These are phyloP conservation scores for Penaeus monodon DNA, from an alignment of 2,888 invertebrate species.

Conservation along the genomic window DNA sequence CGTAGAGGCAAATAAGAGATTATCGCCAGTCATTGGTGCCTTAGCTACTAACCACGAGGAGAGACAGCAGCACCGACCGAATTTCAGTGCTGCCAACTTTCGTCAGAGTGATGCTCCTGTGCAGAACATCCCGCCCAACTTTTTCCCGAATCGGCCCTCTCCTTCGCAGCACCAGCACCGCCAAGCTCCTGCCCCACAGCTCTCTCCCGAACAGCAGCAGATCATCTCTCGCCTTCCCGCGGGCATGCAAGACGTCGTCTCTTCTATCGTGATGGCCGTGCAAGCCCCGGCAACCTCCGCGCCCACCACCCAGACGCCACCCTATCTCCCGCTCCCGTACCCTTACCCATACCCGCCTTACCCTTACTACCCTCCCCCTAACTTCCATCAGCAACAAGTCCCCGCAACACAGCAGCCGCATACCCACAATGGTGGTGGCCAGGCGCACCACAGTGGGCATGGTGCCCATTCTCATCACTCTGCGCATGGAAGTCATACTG, in stretches of 20 bases:
- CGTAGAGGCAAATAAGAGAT: no score
- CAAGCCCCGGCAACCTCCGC: conserved; percentile 8
- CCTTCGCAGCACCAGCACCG: background rate
- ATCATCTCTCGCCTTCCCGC: conserved; percentile 32
- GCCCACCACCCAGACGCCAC: background rate
- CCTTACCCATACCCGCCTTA: conserved; percentile 23
- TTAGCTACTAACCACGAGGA: background rate
- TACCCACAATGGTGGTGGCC: background rate
- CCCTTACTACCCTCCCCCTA: conserved; percentile 2
- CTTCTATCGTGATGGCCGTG: conserved; percentile 32
- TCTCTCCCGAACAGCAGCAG: conserved; percentile 22
- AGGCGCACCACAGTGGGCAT: background rate
- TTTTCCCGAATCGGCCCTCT: conserved; percentile 23
- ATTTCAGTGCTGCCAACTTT: conserved; percentile 6
- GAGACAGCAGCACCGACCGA: background rate
- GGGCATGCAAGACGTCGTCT: conserved; percentile 25
- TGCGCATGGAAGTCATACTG: background rate
- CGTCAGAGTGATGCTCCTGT: background rate
- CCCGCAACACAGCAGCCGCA: background rate
- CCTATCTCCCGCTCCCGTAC: background rate
- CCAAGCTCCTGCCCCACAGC: background rate
- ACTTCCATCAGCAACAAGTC: background rate
- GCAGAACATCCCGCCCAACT: conserved; percentile 8
- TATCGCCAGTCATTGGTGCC: no score
- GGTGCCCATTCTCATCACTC: background rate